These are phyloP conservation scores for Nasua narica DNA, from an alignment of 2,797 vertebrate species.

Conservation along the genomic window DNA sequence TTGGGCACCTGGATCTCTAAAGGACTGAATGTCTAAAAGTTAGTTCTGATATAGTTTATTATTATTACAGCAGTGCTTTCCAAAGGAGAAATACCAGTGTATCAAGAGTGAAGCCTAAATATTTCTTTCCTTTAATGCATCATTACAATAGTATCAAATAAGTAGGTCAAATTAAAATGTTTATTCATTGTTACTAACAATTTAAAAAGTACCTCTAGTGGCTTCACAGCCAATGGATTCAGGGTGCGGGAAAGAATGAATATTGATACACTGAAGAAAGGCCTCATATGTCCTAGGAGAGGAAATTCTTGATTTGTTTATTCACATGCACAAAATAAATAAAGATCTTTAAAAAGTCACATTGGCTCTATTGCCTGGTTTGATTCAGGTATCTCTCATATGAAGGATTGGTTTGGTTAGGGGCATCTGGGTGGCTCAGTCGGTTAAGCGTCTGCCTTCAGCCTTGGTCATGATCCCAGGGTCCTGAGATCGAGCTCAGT, in stretches of 20 bases:
- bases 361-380: not conserved
- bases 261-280: not conserved
- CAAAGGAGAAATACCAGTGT: not conserved
- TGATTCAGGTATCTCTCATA: not conserved
- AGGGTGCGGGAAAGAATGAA: not conserved
- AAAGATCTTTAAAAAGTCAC: not conserved
- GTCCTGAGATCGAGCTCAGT: not conserved
- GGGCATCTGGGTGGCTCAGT: not conserved
- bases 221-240: not conserved
- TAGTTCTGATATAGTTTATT: not conserved
- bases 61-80: not conserved
- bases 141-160: slow-evolving; percentile 4
- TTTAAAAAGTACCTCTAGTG: not conserved
- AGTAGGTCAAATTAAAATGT: slow-evolving; percentile 20
- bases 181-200: slow-evolving; percentile 2
- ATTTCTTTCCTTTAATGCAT: not conserved
- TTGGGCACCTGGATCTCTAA: not conserved
- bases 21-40: not conserved
- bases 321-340: not conserved
- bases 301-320: not conserved
- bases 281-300: not conserved
- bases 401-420: not conserved
- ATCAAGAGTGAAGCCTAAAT: not conserved
- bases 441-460: not conserved
- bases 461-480: not conserved